phyloP scores from a whole-genome alignment of 2,888 invertebrate genomes.

The Orthosia incerta region DNA sequence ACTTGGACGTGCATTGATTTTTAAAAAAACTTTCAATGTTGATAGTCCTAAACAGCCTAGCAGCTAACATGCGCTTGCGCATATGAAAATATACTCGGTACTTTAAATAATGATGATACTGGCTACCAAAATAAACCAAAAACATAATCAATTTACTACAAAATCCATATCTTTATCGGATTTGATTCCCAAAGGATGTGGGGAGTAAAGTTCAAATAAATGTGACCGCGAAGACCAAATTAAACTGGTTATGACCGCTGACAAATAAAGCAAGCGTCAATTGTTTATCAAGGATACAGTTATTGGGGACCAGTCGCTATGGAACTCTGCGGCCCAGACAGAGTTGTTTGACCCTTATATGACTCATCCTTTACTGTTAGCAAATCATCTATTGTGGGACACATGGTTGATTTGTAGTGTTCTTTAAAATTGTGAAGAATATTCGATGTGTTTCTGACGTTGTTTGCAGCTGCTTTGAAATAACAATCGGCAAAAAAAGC shows the following conservation, averaged over 20 bases:
- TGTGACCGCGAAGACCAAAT: slow-evolving; percentile 32
- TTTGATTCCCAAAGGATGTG: slow-evolving; percentile 34
- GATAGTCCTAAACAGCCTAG: background rate
- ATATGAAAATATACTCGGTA: background rate
- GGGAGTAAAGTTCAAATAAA: slow-evolving; percentile 42
- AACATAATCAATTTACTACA: slow-evolving; percentile 9
- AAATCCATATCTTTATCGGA: slow-evolving; percentile 22
- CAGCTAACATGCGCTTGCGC: background rate
- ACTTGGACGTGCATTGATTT: slow-evolving; percentile 26
- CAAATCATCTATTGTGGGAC: slow-evolving; percentile 22
- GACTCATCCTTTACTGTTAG: slow-evolving; percentile 64
- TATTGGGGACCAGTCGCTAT: slow-evolving; percentile 46
- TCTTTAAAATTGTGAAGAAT: background rate
- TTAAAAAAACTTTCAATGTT: slow-evolving; percentile 13
- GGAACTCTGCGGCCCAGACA: slow-evolving; percentile 52
- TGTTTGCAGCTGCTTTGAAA: background rate
- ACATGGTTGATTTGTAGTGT: slow-evolving; percentile 5
- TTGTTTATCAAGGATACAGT: slow-evolving; percentile 55
- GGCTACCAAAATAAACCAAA: background rate
- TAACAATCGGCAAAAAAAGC: background rate
- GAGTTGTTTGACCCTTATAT: slow-evolving; percentile 66
- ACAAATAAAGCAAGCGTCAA: slow-evolving; percentile 39
- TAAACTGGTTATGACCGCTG: slow-evolving; percentile 34
- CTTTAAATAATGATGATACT: too few relatives aligned
- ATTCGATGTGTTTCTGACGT: background rate